These are phyloP conservation scores for Neodiprion lecontei DNA, from an alignment of 1,140 invertebrate genomes.

Conservation along the genomic window DNA sequence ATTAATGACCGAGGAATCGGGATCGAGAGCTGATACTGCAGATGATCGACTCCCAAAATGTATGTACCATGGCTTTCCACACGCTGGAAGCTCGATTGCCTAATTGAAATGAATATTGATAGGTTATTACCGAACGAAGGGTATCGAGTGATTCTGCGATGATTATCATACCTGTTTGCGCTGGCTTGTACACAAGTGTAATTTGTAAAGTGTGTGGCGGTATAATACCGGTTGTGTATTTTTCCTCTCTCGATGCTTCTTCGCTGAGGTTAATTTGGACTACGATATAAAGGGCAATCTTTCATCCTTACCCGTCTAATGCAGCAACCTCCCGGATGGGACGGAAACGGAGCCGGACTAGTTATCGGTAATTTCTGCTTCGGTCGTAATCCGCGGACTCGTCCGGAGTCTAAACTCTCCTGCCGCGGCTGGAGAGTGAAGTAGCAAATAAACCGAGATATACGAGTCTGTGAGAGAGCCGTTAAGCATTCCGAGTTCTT, in stretches of 20 bases:
- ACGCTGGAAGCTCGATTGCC: neutral
- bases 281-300: no score
- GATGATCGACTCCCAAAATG: no score
- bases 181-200: neutral
- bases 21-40: no score
- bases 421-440: neutral
- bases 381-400: neutral
- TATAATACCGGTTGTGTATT: neutral
- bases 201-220: no score
- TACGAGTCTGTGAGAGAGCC: constrained; percentile 3
- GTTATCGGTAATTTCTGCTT: neutral
- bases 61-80: neutral
- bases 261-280: no score
- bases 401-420: neutral
- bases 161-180: neutral
- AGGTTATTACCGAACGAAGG: neutral
- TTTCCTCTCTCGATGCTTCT: neutral
- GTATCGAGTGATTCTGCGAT: neutral
- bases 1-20: no score
- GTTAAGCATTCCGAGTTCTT: neutral
- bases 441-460: neutral
- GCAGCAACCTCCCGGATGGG: neutral
- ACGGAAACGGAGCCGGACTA: neutral
- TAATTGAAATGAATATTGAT: neutral
- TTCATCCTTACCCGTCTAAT: no score